Evolutionary conservation across 2,797 vertebrate genomes (phyloP).

Genomic region (Malacoraja senta): DNA sequence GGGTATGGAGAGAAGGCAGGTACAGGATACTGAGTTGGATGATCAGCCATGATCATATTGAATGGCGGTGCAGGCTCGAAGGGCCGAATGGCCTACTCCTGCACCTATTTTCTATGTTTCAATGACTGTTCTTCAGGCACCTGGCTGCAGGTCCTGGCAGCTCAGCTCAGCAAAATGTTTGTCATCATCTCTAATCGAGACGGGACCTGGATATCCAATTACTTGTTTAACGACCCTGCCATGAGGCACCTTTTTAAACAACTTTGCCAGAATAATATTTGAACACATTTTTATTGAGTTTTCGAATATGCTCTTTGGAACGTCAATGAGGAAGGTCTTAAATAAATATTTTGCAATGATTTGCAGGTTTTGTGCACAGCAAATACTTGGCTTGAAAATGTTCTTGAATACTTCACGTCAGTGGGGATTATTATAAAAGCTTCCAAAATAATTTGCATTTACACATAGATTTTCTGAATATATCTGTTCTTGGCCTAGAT

Average conservation of each 20-base stretch:
- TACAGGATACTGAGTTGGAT: no score
- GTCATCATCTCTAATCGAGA: neutral
- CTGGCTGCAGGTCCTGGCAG: neutral
- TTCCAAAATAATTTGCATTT: neutral
- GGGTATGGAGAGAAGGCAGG: no score
- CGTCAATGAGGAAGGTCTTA: neutral
- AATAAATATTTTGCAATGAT: neutral
- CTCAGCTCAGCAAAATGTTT: neutral
- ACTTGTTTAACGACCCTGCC: neutral
- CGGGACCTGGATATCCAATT: neutral
- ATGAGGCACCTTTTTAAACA: neutral
- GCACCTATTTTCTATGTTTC: no score
- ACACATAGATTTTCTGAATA: neutral
- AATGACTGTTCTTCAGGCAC: neutral
- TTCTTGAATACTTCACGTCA: neutral
- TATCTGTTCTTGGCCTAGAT: neutral
- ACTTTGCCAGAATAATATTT: neutral
- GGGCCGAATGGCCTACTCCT: no score
- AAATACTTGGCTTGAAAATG: neutral
- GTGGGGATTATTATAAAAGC: neutral
- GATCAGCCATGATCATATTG: no score
- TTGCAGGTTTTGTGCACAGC: neutral
- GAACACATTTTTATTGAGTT: neutral
- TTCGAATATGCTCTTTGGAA: neutral
- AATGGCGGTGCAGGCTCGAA: no score